Percentiles rank a stretch among this genome's conserved stretches.
Evolutionary conservation across 2,888 invertebrate genomes (phyloP).

Genomic region (Drosophila borborema): DNA sequence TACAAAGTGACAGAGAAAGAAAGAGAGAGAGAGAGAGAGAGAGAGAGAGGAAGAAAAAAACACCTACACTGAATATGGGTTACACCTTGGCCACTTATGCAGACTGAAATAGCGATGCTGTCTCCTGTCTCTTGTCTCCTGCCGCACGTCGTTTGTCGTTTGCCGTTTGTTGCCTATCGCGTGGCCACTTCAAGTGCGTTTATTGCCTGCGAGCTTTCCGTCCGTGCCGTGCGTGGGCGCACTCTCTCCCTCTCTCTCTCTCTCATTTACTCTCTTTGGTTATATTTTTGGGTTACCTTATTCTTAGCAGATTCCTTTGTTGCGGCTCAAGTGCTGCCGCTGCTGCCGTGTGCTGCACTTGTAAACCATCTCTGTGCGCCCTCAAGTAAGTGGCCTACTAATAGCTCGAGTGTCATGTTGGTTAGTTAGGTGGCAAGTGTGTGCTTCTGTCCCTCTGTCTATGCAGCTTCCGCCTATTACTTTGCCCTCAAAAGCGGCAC

Average conservation of each 20-base stretch:
- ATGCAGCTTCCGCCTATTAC: conserved; percentile 51
- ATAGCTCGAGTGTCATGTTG: conserved; percentile 67
- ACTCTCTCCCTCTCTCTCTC: conserved; percentile 1
- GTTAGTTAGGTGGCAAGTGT: conserved; percentile 34
- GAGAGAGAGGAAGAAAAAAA: conserved; percentile 16
- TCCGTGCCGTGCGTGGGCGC: conserved; percentile 6
- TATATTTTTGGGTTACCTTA: conserved; percentile 76
- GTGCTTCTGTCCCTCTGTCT: conserved; percentile 26
- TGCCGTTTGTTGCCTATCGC: conserved; percentile 22
- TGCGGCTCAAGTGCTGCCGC: conserved; percentile 55
- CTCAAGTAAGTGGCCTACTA: conserved; percentile 75
- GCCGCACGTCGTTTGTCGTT: conserved; percentile 2
- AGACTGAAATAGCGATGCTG: conserved; percentile 27
- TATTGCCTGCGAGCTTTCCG: conserved; percentile 58
- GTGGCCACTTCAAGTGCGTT: conserved; percentile 72
- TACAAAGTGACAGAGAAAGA: neutral
- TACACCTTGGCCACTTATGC: conserved; percentile 52
- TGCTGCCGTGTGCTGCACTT: conserved; percentile 63
- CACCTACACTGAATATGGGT: conserved; percentile 59
- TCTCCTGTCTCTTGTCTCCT: neutral
- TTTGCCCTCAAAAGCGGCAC: conserved; percentile 40
- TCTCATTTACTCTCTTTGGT: conserved; percentile 24
- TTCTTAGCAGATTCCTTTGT: conserved; percentile 69
- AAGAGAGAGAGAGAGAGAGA: neutral
- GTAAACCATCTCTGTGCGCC: conserved; percentile 63